Conservation (phyloP, 2,888 invertebrate genomes). For the Linyphia triangularis region DNA sequence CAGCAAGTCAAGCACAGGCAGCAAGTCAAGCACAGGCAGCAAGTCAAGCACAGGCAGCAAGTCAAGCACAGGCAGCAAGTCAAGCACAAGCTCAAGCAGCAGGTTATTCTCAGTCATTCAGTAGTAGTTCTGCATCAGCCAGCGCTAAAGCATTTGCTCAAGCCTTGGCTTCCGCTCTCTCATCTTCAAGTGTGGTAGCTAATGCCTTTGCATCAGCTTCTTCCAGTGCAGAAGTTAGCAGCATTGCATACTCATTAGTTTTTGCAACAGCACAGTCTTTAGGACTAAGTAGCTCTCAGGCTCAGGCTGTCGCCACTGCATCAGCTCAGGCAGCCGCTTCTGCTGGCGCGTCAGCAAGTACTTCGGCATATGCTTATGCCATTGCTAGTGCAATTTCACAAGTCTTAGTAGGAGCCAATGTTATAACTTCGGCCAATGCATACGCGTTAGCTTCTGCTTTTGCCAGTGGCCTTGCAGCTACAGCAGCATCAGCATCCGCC, state of each 20-base stretch:
- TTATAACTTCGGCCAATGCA: constrained; percentile 16
- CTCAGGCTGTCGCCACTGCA: constrained; percentile 6
- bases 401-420: not conserved
- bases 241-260: not conserved
- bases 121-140: too few species aligned
- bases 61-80: too few species aligned
- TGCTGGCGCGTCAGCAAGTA: constrained; percentile 30
- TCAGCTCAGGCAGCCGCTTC: not conserved
- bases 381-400: constrained; percentile 15
- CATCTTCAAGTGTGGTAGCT: too few species aligned
- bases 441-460: not conserved
- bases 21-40: too few species aligned
- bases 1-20: too few species aligned
- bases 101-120: too few species aligned
- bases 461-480: not conserved
- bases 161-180: too few species aligned
- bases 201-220: constrained; percentile 29
- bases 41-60: too few species aligned
- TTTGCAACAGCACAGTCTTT: not conserved
- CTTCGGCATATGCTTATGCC: constrained; percentile 21
- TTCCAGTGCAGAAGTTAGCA: not conserved
- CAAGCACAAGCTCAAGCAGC: too few species aligned
- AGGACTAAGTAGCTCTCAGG: not conserved
- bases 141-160: too few species aligned
- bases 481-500: not conserved